Percentiles rank a stretch among this genome's conserved stretches.
phyloP scores from a whole-genome alignment of 2,113 vertebrate genomes.

The Ophthalmolycus amberensis region DNA sequence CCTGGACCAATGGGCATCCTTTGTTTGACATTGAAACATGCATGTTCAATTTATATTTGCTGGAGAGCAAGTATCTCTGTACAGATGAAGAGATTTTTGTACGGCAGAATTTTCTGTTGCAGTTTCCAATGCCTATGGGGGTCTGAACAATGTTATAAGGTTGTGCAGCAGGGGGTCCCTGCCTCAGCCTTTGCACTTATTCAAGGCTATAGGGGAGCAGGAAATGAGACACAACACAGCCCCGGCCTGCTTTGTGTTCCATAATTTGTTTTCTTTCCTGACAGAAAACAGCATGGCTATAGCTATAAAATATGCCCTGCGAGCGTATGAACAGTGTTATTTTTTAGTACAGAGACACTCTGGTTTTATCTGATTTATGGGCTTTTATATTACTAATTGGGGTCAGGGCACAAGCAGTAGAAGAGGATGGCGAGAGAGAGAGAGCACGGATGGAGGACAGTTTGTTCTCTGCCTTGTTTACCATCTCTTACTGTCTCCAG shows the following conservation, averaged over 20 bases:
- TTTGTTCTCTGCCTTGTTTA: slow-evolving; percentile 73
- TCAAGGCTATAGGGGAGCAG: slow-evolving; percentile 5
- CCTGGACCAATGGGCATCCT: not conserved
- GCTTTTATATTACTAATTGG: slow-evolving; percentile 51
- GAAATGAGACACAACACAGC: not conserved
- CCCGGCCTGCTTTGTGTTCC: not conserved
- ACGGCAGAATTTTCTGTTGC: slow-evolving; percentile 5
- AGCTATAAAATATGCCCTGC: not conserved
- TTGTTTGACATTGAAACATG: slow-evolving; percentile 14
- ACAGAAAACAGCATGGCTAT: not conserved
- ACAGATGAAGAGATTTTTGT: slow-evolving; percentile 8
- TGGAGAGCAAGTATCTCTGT: slow-evolving; percentile 8
- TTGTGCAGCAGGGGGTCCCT: slow-evolving; percentile 24
- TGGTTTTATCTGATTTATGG: slow-evolving; percentile 52
- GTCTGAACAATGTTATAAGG: slow-evolving; percentile 42
- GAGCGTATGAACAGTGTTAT: not conserved
- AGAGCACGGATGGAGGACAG: slow-evolving; percentile 59
- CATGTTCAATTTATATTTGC: slow-evolving; percentile 11
- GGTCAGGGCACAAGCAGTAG: slow-evolving; percentile 36
- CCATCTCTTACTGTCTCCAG: slow-evolving; percentile 60
- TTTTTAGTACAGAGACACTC: not conserved
- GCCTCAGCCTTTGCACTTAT: slow-evolving; percentile 24
- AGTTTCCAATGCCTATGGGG: slow-evolving; percentile 27
- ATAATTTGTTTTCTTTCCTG: slow-evolving; percentile 16
- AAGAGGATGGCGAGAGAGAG: slow-evolving; percentile 17